These are phyloP conservation scores for Pogonocichla stellata DNA, from an alignment of 2,113 vertebrate species.

Conservation along the genomic window DNA sequence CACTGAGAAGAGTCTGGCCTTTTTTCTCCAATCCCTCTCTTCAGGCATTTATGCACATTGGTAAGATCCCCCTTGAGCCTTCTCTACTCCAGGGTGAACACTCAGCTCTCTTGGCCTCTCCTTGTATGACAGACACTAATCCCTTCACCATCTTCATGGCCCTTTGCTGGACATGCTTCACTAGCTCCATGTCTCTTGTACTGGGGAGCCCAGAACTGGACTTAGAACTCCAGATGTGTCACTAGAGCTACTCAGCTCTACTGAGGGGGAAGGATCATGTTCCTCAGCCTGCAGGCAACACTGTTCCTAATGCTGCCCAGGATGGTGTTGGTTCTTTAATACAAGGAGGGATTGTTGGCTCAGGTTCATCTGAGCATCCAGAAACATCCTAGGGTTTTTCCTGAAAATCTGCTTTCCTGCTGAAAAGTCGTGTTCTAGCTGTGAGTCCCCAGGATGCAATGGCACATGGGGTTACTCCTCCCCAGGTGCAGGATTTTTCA, in stretches of 20 bases:
- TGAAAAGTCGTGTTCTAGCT: background rate
- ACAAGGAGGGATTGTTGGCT: background rate
- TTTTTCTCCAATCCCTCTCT: background rate
- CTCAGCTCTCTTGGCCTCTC: background rate
- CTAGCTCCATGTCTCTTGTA: background rate
- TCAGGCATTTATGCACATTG: background rate
- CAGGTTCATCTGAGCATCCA: background rate
- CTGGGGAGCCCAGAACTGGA: background rate
- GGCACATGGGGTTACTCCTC: background rate
- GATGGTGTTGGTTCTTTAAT: background rate
- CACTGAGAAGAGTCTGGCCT: background rate
- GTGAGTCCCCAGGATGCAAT: background rate
- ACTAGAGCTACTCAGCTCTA: background rate
- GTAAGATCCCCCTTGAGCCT: background rate
- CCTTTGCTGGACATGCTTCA: background rate
- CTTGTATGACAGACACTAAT: background rate
- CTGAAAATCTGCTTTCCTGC: background rate
- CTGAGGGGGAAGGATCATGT: background rate
- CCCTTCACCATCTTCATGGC: background rate
- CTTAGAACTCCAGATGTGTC: too few species aligned
- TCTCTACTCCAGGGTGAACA: background rate
- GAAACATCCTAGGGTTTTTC: background rate
- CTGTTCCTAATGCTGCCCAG: background rate
- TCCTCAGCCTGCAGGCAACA: background rate
- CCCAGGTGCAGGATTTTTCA: background rate